These are phyloP conservation scores for Pentalonia nigronervosa DNA, from an alignment of 1,140 invertebrate genomes.

Conservation along the genomic window DNA sequence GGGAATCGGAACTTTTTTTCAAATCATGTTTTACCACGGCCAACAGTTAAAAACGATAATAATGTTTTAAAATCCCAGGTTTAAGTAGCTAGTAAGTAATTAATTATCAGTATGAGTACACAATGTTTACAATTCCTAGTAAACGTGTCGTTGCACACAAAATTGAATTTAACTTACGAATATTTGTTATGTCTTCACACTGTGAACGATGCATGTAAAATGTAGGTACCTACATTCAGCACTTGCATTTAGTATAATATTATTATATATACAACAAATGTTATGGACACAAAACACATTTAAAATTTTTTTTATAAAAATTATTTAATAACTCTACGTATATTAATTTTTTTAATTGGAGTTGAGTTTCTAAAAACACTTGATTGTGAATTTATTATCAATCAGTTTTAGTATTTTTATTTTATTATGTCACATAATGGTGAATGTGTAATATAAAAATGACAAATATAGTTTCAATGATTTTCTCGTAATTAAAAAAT, in stretches of 20 bases:
- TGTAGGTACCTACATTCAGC: background rate
- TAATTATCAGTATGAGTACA: background rate
- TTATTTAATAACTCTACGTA: background rate
- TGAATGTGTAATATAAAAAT: background rate
- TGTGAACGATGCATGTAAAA: background rate
- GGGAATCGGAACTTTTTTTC: background rate
- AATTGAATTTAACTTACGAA: background rate
- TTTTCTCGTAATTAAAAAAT: background rate
- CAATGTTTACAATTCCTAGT: background rate
- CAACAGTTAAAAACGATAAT: background rate
- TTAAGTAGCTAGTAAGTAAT: background rate
- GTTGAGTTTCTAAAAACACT: too few relatives aligned
- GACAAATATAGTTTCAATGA: background rate
- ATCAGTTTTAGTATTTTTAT: background rate
- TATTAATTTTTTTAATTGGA: too few relatives aligned
- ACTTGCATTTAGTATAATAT: background rate
- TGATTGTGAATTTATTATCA: background rate
- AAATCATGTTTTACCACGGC: background rate
- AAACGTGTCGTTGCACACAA: background rate
- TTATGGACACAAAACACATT: background rate
- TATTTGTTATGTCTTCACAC: background rate
- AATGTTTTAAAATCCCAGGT: background rate
- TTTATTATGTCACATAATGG: background rate
- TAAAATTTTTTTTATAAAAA: background rate
- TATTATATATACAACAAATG: background rate